These are phyloP conservation scores for Fukomys damarensis DNA, from an alignment of 2,113 vertebrate species.

Conservation along the genomic window DNA sequence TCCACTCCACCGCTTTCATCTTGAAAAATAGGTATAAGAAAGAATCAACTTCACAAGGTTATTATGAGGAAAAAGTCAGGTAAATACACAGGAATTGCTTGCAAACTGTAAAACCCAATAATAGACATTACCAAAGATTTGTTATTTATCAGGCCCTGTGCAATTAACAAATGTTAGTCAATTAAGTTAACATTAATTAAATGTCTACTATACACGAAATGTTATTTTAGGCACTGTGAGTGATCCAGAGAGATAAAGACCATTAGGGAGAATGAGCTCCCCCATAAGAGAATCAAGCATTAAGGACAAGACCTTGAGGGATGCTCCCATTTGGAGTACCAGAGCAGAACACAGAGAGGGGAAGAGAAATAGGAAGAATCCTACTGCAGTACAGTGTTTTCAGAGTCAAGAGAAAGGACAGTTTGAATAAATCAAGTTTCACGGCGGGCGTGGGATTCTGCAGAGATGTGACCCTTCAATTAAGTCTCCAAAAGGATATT, in stretches of 20 bases:
- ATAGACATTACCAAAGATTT: slow-evolving; percentile 35
- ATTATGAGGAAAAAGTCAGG: slow-evolving; percentile 14
- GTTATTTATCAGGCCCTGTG: slow-evolving; percentile 1
- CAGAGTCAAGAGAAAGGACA: slow-evolving; percentile 17
- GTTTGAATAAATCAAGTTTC: not conserved
- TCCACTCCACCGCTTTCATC: slow-evolving; percentile 9
- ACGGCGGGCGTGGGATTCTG: not conserved
- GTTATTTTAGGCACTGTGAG: slow-evolving; percentile 30
- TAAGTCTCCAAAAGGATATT: not conserved
- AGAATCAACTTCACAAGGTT: slow-evolving; percentile 16
- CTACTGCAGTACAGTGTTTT: not conserved
- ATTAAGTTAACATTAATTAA: slow-evolving; percentile 47
- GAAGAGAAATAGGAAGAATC: not conserved
- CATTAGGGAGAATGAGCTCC: not conserved
- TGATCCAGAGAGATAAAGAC: slow-evolving; percentile 10
- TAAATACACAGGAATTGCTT: slow-evolving; percentile 61
- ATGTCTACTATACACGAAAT: not conserved
- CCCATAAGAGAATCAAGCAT: not conserved
- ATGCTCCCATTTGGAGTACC: not conserved
- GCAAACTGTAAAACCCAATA: slow-evolving; percentile 37
- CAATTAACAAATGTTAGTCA: slow-evolving; percentile 61
- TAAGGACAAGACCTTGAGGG: slow-evolving; percentile 11
- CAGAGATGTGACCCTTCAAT: slow-evolving; percentile 17
- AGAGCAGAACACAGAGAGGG: not conserved
- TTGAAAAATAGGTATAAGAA: slow-evolving; percentile 55